Conservation (phyloP, 2,797 vertebrate species). For the Tarsius wallacei region DNA sequence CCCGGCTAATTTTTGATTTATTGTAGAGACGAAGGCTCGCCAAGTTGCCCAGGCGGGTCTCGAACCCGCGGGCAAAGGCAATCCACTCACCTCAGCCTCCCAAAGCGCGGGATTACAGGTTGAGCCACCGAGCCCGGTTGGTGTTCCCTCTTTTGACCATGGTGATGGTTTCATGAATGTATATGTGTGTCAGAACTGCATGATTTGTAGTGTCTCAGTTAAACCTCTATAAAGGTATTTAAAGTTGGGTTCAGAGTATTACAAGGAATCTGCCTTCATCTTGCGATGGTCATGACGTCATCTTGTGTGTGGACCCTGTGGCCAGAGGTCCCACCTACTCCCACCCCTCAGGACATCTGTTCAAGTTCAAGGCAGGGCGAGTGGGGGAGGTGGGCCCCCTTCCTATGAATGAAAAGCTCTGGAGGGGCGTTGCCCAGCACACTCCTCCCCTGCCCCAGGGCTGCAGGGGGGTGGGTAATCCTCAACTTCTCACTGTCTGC, state of each 20-base stretch:
- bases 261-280: neutral
- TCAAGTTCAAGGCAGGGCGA: fast-evolving
- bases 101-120: too few relatives aligned
- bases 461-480: neutral
- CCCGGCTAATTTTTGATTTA: too few relatives aligned
- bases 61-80: too few relatives aligned
- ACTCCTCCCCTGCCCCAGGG: too few relatives aligned
- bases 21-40: too few relatives aligned
- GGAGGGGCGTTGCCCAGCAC: fast-evolving
- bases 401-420: neutral
- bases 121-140: too few relatives aligned
- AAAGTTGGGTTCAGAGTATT: too few relatives aligned
- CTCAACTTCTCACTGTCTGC: fast-evolving
- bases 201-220: fast-evolving
- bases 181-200: fast-evolving
- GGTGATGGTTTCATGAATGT: fast-evolving
- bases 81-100: too few relatives aligned
- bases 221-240: fast-evolving
- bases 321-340: neutral
- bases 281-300: fast-evolving
- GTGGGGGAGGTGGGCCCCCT: neutral
- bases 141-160: neutral
- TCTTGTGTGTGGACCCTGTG: fast-evolving
- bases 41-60: too few relatives aligned
- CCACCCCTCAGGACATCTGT: neutral